Evolutionary conservation across 2,113 vertebrate genomes (phyloP), one percentile per base, ranked within the genome.

Genomic region (Polypterus bichir): DNA sequence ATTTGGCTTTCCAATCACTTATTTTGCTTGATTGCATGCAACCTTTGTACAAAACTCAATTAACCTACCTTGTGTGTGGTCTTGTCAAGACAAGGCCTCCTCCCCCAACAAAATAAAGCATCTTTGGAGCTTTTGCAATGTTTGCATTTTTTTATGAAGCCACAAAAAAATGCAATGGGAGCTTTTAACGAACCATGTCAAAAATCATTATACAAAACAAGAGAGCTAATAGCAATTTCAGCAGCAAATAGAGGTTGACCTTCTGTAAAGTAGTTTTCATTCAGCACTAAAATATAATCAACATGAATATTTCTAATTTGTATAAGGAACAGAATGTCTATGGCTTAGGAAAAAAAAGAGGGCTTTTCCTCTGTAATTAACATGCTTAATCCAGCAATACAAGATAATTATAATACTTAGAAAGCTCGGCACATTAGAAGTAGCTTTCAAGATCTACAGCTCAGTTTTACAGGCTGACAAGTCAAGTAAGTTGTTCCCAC

Each of bases 171-270:
- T 56, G 65, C 62, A 75, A 10, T 57, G 67, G 70, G 46, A 66
- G 66, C 62, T 71, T 70, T 69, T 73, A 81, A 83, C 71, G 71
- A 81, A 70, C 58, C 62, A 64, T 73, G 63, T 70, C 74, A 73
- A 49, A 73, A 73, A 64, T 47, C 74, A 76, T 74, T 71, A 75
- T 73, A 67, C 82, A 59, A 73, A 79, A 77, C 67, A 53, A 27
- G 51, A 48, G 9, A 9, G 48, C 61, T 57, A 61, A 45, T 44
- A 51, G 63, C 59, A 46, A 62, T 67, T 68, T 61, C 58, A 49
- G 44, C 52, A 59, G 46, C 47, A 9, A 54, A 64, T 54, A 55
- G 60, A 65, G 10, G 57, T 60, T 62, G 57, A 66, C 61, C 65
- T 60, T 65, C 46, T 51, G 48, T 9, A 49, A 62, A 60, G 56